A percentile compares a stretch with the other conserved stretches of the same genome.
These are phyloP conservation scores for Mareca strepera DNA, from an alignment of 2,797 vertebrate genomes.

Conservation along the genomic window DNA sequence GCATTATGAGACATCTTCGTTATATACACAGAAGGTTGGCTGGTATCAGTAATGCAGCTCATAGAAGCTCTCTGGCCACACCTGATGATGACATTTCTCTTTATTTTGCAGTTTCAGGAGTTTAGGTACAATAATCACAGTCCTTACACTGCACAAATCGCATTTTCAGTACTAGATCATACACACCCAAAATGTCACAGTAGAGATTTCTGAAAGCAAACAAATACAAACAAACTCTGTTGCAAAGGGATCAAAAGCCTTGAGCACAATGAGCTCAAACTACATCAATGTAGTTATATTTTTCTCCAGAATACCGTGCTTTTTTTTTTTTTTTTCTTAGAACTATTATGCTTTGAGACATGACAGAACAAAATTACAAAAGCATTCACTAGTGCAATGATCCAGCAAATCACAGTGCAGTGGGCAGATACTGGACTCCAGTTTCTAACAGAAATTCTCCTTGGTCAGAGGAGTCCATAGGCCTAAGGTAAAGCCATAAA, in stretches of 20 bases:
- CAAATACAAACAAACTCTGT: not conserved
- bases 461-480: not conserved
- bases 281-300: not conserved
- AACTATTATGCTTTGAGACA: not conserved
- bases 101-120: constrained; percentile 54
- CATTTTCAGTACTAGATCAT: not conserved
- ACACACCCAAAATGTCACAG: not conserved
- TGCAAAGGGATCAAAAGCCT: not conserved
- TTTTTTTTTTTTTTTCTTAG: not conserved
- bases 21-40: fast-evolving
- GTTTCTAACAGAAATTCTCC: not conserved
- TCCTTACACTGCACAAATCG: constrained; percentile 7
- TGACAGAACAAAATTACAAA: not conserved
- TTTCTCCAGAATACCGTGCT: not conserved
- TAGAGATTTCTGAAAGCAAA: not conserved
- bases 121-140: constrained; percentile 28
- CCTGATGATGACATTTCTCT: not conserved
- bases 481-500: not conserved
- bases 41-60: not conserved
- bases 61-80: not conserved
- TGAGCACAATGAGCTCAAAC: not conserved
- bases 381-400: not conserved
- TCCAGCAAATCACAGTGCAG: not conserved
- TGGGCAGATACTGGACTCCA: not conserved
- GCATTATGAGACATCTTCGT: not conserved